Conservation (phyloP, 2,888 invertebrate genomes). For the Ceraclea dissimilis region DNA sequence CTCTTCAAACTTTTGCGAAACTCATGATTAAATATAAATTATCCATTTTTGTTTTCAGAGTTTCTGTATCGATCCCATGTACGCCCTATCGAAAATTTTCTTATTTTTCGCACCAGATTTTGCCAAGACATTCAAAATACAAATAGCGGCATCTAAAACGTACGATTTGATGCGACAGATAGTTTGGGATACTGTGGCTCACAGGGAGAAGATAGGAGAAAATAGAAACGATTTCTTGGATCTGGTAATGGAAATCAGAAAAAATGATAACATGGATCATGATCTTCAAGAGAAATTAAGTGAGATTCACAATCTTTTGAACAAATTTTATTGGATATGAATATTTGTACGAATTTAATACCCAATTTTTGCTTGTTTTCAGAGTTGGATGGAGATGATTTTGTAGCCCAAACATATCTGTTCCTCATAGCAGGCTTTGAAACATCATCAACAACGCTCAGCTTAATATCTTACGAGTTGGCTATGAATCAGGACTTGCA, state of each 20-base stretch:
- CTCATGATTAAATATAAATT: background rate
- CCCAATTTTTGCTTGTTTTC: background rate
- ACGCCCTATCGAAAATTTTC: slow-evolving; percentile 9
- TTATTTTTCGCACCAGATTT: slow-evolving; percentile 16
- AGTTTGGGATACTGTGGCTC: slow-evolving; percentile 23
- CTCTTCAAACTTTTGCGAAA: too few species aligned
- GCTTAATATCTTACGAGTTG: slow-evolving; percentile 30
- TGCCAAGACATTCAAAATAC: slow-evolving; percentile 2
- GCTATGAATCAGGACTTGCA: slow-evolving; percentile 31
- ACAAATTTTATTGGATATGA: background rate
- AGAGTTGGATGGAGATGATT: slow-evolving; percentile 25
- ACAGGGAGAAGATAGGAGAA: slow-evolving; percentile 24
- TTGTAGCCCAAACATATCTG: slow-evolving; percentile 31
- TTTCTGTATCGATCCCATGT: slow-evolving; percentile 7
- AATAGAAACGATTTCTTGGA: slow-evolving; percentile 28
- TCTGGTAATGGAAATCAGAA: slow-evolving; percentile 27
- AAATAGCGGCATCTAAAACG: slow-evolving; percentile 15
- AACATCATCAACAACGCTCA: slow-evolving; percentile 32
- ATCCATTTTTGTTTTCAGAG: slow-evolving; percentile 4
- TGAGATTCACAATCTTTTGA: too few species aligned
- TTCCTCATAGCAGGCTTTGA: slow-evolving; percentile 35
- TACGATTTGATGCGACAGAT: slow-evolving; percentile 25
- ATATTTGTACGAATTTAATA: background rate
- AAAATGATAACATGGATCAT: slow-evolving; percentile 18
- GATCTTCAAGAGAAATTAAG: slow-evolving; percentile 16